phyloP scores from a whole-genome alignment of 2,888 invertebrate genomes.

The Schrankia costaestrigalis region DNA sequence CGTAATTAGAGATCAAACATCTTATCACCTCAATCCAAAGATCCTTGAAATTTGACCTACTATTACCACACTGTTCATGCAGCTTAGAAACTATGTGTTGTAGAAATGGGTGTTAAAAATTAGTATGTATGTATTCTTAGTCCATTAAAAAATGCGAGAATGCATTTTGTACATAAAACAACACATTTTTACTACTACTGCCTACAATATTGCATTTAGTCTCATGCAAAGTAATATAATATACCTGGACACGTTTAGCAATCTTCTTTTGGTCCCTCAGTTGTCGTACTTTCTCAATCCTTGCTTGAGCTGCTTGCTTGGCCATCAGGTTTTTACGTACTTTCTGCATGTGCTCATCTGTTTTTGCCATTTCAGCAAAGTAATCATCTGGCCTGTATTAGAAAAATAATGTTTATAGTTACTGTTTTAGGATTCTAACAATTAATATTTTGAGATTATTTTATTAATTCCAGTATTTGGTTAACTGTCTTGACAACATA shows the following conservation, averaged over 20 bases:
- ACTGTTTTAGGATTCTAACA: too few relatives aligned
- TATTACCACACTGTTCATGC: too few relatives aligned
- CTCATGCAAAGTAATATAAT: neutral
- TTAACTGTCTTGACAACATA: neutral
- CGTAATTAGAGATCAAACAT: neutral
- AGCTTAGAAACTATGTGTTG: too few relatives aligned
- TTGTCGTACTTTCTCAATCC: slow-evolving; percentile 94
- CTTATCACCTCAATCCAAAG: too few relatives aligned
- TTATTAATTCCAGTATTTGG: neutral
- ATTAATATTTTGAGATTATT: neutral
- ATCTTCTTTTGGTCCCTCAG: slow-evolving; percentile 95
- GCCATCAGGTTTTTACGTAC: slow-evolving; percentile 90
- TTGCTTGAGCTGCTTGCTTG: slow-evolving; percentile 91
- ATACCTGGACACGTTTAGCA: slow-evolving; percentile 89
- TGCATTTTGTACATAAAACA: too few relatives aligned
- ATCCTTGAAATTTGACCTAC: too few relatives aligned
- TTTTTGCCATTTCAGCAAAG: slow-evolving; percentile 99
- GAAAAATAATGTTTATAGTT: too few relatives aligned
- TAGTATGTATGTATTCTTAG: too few relatives aligned
- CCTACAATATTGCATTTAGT: neutral
- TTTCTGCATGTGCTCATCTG: slow-evolving; percentile 98
- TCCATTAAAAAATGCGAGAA: too few relatives aligned
- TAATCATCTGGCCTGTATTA: slow-evolving; percentile 92
- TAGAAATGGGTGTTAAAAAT: too few relatives aligned
- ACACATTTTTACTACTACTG: too few relatives aligned